Conservation (phyloP, 2,888 invertebrate species). For the Pyrocoelia pectoralis region DNA sequence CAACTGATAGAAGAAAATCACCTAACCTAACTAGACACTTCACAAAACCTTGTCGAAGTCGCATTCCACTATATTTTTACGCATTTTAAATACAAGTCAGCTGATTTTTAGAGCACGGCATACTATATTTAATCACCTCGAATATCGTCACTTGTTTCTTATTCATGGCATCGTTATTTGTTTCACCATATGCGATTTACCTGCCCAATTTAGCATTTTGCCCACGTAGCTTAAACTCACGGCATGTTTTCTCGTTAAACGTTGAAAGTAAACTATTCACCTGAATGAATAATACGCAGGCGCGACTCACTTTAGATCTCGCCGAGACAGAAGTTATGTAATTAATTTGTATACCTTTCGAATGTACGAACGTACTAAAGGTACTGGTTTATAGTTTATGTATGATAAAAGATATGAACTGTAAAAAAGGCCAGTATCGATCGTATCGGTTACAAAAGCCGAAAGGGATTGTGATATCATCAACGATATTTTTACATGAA, state of each 20-base stretch:
- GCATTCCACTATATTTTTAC: constrained; percentile 39
- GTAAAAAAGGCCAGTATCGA: not conserved
- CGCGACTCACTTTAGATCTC: constrained; percentile 37
- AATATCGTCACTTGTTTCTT: constrained; percentile 38
- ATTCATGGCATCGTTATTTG: constrained; percentile 47
- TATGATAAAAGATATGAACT: not conserved
- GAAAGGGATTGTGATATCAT: not conserved
- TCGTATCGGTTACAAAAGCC: too few relatives aligned
- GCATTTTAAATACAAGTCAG: constrained; percentile 34
- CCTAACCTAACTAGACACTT: constrained; percentile 39
- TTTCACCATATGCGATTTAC: constrained; percentile 49
- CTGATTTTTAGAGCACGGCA: constrained; percentile 38
- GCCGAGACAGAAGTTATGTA: constrained; percentile 29
- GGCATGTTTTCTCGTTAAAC: constrained; percentile 46
- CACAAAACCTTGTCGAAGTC: constrained; percentile 36
- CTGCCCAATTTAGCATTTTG: constrained; percentile 38
- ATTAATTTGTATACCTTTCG: constrained; percentile 31
- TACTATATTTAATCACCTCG: constrained; percentile 37
- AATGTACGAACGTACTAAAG: constrained; percentile 11
- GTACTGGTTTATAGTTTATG: not conserved
- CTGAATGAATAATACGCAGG: constrained; percentile 45
- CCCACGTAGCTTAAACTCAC: constrained; percentile 47
- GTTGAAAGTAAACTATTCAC: constrained; percentile 48
- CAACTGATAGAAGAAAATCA: constrained; percentile 26
- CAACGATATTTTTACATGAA: not conserved